Evolutionary conservation across 2,888 invertebrate species (phyloP).

Genomic region (Xylophagus ater): DNA sequence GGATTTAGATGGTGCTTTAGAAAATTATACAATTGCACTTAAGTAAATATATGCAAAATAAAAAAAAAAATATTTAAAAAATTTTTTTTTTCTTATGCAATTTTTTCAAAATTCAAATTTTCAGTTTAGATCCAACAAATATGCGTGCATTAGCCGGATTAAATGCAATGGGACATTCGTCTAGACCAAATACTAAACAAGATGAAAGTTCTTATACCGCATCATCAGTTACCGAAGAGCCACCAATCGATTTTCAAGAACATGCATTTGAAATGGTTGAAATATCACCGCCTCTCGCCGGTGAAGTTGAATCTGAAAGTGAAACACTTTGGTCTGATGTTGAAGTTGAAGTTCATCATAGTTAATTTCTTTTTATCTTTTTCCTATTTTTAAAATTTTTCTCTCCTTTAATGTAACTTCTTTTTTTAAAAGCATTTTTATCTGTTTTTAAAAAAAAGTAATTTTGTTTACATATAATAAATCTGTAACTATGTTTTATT

Average conservation of each 20-base stretch:
- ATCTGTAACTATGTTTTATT: too few species aligned
- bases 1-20: conserved; percentile 31
- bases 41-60: conserved; percentile 20
- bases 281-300: conserved; percentile 33
- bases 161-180: conserved; percentile 29
- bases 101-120: neutral
- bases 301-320: conserved; percentile 44
- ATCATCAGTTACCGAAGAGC: conserved; percentile 27
- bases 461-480: too few species aligned
- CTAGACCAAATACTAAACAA: conserved; percentile 20
- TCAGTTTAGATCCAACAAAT: conserved; percentile 33
- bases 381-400: too few species aligned
- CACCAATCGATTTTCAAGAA: conserved; percentile 27
- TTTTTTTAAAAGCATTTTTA: too few species aligned
- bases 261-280: conserved; percentile 30
- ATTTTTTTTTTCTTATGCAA: neutral
- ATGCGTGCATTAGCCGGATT: conserved; percentile 32
- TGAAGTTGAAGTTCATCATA: conserved; percentile 43
- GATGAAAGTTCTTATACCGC: conserved; percentile 21
- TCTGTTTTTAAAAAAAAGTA: too few species aligned
- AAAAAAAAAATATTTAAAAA: neutral
- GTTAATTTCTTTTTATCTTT: too few species aligned
- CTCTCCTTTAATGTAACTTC: too few species aligned
- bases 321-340: conserved; percentile 52
- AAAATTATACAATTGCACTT: conserved; percentile 33